Conservation (phyloP, 1,140 invertebrate genomes). For the Drosophila gunungcola region DNA sequence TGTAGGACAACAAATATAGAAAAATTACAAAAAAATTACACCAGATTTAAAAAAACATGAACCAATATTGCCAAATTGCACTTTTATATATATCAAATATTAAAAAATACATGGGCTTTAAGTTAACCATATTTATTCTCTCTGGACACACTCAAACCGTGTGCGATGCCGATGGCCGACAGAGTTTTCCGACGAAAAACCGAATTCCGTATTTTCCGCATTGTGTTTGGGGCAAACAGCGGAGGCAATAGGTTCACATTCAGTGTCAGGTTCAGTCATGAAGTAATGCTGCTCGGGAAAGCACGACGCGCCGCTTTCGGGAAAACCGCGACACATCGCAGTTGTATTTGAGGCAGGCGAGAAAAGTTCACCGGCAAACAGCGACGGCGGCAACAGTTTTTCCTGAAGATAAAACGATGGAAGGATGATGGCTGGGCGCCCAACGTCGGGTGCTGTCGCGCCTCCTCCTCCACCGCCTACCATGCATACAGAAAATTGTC, state of each 20-base stretch:
- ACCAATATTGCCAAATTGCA: too few species aligned
- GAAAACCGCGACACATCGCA: constrained; percentile 12
- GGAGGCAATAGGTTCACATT: constrained; percentile 38
- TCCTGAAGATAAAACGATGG: constrained; percentile 20
- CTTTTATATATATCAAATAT: too few species aligned
- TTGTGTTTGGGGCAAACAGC: constrained; percentile 63
- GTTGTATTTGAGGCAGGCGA: constrained; percentile 30
- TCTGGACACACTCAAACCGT: constrained; percentile 21
- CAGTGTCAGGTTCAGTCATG: constrained; percentile 65
- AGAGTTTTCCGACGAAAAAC: constrained; percentile 31
- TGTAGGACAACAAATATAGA: background rate
- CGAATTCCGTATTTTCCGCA: constrained; percentile 43
- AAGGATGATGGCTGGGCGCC: constrained; percentile 40
- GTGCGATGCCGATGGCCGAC: constrained; percentile 37
- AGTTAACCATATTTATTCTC: background rate
- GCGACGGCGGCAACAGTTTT: constrained; percentile 69
- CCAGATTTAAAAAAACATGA: too few species aligned
- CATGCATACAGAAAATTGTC: constrained; percentile 81
- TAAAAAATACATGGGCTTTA: too few species aligned
- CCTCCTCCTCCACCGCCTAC: constrained; percentile 30
- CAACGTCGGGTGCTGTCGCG: constrained; percentile 13
- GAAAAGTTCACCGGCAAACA: constrained; percentile 44
- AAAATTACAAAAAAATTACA: too few species aligned
- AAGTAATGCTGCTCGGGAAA: constrained; percentile 77
- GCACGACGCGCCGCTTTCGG: constrained; percentile 48